Percentiles rank a stretch among this genome's conserved stretches.
phyloP scores from a whole-genome alignment of 2,888 invertebrate genomes.

The Limnephilus lunatus region DNA sequence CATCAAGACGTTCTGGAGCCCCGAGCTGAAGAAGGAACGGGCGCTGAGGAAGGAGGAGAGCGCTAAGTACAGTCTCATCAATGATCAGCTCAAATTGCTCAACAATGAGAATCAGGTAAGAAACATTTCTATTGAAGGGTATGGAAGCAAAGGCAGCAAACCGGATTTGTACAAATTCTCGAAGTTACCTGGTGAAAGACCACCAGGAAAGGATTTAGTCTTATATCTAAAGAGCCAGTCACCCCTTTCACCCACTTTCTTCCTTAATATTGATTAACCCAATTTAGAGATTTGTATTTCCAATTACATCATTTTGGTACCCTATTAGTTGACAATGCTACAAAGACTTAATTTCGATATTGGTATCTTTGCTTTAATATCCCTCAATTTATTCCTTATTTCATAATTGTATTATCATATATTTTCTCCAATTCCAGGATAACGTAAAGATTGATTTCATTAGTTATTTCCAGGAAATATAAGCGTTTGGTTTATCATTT shows the following conservation, averaged over 20 bases:
- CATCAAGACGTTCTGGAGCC: slow-evolving; percentile 99
- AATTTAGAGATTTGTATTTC: not conserved
- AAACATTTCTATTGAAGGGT: not conserved
- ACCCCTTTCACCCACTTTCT: not conserved
- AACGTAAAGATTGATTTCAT: no score
- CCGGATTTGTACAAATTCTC: no score
- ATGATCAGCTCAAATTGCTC: slow-evolving; percentile 96
- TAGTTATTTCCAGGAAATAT: not conserved
- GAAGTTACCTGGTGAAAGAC: no score
- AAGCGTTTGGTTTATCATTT: not conserved
- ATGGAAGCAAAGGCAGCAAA: not conserved
- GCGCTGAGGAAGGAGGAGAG: slow-evolving; percentile 98
- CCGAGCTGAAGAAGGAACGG: slow-evolving; percentile 98
- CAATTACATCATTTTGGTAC: not conserved
- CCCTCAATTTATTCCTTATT: not conserved
- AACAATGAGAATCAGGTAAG: slow-evolving; percentile 97
- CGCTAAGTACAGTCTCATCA: slow-evolving; percentile 96
- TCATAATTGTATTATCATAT: not conserved
- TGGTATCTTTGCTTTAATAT: not conserved
- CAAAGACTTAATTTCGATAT: not conserved
- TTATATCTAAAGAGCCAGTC: not conserved
- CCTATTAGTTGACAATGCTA: not conserved
- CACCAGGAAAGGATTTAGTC: not conserved
- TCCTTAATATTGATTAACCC: not conserved
- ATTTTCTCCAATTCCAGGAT: not conserved